Percentiles rank a stretch among this genome's conserved stretches.
Evolutionary conservation across 2,797 vertebrate species (phyloP).

Genomic region (Pristis pectinata): DNA sequence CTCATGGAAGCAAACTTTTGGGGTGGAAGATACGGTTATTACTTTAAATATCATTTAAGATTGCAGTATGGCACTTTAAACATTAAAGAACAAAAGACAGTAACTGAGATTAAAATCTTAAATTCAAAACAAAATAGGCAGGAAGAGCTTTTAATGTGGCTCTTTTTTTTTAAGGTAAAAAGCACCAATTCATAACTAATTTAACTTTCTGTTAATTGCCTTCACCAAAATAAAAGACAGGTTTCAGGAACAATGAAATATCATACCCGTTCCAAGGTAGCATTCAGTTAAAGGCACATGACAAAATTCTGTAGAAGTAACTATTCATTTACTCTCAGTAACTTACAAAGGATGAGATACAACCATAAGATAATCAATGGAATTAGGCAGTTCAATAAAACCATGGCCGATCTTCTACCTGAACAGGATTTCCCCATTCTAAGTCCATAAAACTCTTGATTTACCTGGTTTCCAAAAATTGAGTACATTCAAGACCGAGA

Average conservation of each 20-base stretch:
- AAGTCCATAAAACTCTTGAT: background rate
- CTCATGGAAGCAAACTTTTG: background rate
- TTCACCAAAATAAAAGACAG: background rate
- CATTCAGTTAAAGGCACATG: constrained; percentile 6
- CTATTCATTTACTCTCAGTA: background rate
- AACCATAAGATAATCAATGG: background rate
- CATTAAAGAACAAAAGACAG: background rate
- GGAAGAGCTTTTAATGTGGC: background rate
- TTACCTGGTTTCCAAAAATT: background rate
- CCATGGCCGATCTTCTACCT: background rate
- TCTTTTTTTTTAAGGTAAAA: background rate
- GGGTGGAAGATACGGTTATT: background rate
- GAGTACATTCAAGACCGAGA: background rate
- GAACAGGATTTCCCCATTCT: background rate
- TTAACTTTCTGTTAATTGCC: background rate
- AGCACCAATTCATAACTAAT: background rate
- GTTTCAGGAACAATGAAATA: constrained; percentile 17
- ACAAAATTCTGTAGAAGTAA: background rate
- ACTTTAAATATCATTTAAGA: background rate
- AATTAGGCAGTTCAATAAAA: background rate
- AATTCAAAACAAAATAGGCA: background rate
- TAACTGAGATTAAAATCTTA: background rate
- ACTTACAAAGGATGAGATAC: background rate
- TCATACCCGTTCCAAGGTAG: background rate
- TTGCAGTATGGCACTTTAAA: background rate